Evolutionary conservation across 2,113 vertebrate species (phyloP), one percentile per base, ranked within the genome.

Genomic region (Tringa solitaria): DNA sequence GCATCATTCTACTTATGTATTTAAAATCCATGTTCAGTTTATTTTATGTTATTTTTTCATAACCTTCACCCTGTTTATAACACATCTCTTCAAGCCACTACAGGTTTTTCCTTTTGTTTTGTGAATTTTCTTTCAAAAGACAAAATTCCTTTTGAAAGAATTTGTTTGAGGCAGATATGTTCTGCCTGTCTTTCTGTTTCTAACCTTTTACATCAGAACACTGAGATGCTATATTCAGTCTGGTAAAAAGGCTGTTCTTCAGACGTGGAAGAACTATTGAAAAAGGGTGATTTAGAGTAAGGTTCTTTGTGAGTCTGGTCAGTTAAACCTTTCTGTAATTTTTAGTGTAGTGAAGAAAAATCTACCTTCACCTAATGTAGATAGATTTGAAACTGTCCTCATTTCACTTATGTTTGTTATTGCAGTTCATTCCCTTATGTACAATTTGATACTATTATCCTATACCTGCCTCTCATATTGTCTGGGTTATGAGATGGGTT

Each of bases 41-140:
- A 32, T 84, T 68, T 84, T 5, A 75, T 35, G 16, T 30, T 8
- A 23, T 39, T 28, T 30, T 85, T 85, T 78, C 16, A 35, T 70
- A 46, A 22, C 8, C 12, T 83, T 94, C 77, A 30, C 13, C 39
- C 20, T 69, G 51, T 57, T 82, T 27, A 39, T 77, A 54, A 48
- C 10, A 43, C 48, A 74, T 28, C 15, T 74, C 59, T 28, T 88
- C 33, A 56, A 75, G 43, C 10, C 75, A 21, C 43, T 90, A 5
- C 21, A 90, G 20, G 91, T 75, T 50, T 21, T 63, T 20, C 26
- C 23, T 8, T 88, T 65, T 27, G 30, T 78, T 94, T 72, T 59
- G 23, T 69, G 43, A 32, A 27, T 84, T 90, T 85, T 79, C 79
- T 93, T 95, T 86, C 45, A 54, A 94, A 92, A 87, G 82, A 69